Evolutionary conservation across 1,140 invertebrate genomes (phyloP).

Genomic region (Metaphire vulgaris): DNA sequence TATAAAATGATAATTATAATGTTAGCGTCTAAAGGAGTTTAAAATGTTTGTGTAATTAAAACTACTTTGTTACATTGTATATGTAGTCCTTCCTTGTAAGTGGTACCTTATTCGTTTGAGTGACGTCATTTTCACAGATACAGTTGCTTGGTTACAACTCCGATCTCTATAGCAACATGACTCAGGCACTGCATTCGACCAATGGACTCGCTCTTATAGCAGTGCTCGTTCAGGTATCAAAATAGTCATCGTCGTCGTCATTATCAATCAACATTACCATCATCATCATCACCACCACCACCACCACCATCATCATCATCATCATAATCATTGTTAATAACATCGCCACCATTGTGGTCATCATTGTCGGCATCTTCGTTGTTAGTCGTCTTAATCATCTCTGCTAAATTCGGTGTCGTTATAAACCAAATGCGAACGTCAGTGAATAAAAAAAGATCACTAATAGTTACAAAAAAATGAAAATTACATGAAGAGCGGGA

Average conservation of each 20-base stretch:
- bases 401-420: no score
- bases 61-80: no score
- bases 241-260: background rate
- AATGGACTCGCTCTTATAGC: slow-evolving; percentile 80
- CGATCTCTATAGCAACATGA: slow-evolving; percentile 83
- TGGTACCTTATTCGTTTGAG: no score
- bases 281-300: background rate
- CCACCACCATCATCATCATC: background rate
- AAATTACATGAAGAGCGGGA: no score
- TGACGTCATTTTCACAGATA: slow-evolving; percentile 61
- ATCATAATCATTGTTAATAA: background rate
- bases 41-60: no score
- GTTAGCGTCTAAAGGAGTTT: no score
- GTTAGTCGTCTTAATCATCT: background rate
- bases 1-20: no score
- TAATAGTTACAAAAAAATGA: no score
- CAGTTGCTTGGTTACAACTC: slow-evolving; percentile 91
- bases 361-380: background rate
- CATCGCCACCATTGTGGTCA: background rate
- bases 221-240: slow-evolving; percentile 72
- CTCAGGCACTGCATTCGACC: slow-evolving; percentile 75
- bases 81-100: no score
- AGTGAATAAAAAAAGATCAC: no score
- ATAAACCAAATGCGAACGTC: no score
- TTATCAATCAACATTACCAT: background rate